Conservation (phyloP, 2,113 vertebrate species). For the Dascyllus trimaculatus region DNA sequence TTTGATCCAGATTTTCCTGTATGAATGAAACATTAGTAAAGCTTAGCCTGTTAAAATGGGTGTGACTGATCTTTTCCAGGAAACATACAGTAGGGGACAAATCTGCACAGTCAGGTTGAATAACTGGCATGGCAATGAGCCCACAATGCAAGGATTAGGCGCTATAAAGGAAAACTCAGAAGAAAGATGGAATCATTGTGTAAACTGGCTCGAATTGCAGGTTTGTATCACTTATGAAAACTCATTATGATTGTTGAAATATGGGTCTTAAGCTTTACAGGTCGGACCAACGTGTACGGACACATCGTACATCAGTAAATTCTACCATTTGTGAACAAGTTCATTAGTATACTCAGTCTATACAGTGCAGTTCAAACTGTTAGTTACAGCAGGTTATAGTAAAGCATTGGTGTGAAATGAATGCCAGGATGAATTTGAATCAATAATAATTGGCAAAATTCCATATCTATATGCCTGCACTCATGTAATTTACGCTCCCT, state of each 20-base stretch:
- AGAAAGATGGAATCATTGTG: slow-evolving; percentile 40
- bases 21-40: slow-evolving; percentile 75
- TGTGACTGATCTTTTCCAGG: slow-evolving; percentile 64
- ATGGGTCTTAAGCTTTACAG: slow-evolving; percentile 5
- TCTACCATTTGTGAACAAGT: not conserved
- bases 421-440: too few species aligned
- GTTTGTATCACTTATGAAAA: slow-evolving; percentile 33
- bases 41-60: slow-evolving; percentile 58
- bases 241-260: slow-evolving; percentile 10
- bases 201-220: slow-evolving; percentile 45
- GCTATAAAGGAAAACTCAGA: slow-evolving; percentile 33
- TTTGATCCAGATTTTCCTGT: slow-evolving; percentile 73
- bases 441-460: not conserved
- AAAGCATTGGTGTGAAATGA: slow-evolving; percentile 2
- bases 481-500: slow-evolving; percentile 35
- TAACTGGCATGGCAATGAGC: slow-evolving; percentile 34
- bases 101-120: slow-evolving; percentile 41
- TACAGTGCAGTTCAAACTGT: not conserved
- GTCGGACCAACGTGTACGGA: not conserved
- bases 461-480: slow-evolving; percentile 16
- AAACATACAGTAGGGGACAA: slow-evolving; percentile 42
- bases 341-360: not conserved
- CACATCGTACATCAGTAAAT: not conserved
- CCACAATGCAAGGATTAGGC: slow-evolving; percentile 51
- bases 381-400: not conserved